These are phyloP conservation scores for Clinocottus analis DNA, from an alignment of 2,113 vertebrate species.

Conservation along the genomic window DNA sequence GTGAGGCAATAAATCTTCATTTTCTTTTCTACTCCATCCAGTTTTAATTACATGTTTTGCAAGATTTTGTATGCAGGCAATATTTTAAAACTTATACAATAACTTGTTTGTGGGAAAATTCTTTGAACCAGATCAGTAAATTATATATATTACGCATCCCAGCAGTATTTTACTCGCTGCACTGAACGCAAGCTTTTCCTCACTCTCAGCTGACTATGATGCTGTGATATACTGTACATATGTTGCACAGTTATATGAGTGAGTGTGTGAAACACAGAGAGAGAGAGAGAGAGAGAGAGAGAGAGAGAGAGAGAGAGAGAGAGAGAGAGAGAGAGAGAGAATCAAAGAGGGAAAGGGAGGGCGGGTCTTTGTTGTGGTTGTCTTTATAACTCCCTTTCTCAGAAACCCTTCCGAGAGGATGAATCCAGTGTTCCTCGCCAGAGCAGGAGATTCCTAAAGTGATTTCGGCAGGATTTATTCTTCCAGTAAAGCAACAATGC, in stretches of 20 bases:
- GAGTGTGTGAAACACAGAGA: slow-evolving; percentile 18
- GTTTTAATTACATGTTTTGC: slow-evolving; percentile 15
- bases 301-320: not conserved
- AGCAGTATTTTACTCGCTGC: not conserved
- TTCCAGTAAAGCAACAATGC: slow-evolving; percentile 40
- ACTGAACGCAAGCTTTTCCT: not conserved
- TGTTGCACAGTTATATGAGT: slow-evolving; percentile 5
- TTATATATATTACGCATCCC: not conserved
- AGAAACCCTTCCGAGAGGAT: slow-evolving; percentile 67
- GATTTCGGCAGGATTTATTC: slow-evolving; percentile 49
- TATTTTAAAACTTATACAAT: slow-evolving; percentile 17
- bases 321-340: slow-evolving; percentile 4
- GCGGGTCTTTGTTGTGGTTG: slow-evolving; percentile 50
- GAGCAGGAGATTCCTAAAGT: slow-evolving; percentile 43
- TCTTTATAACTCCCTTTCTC: slow-evolving; percentile 68
- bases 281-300: not conserved
- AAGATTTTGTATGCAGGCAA: slow-evolving; percentile 8
- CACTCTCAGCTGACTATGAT: slow-evolving; percentile 14
- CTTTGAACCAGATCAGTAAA: slow-evolving; percentile 2
- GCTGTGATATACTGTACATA: slow-evolving; percentile 19
- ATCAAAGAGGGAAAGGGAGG: not conserved
- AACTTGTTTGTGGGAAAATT: slow-evolving; percentile 8
- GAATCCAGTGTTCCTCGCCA: slow-evolving; percentile 30
- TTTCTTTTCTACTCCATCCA: not conserved
- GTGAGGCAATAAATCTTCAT: not conserved